Evolutionary conservation across 1,140 invertebrate species (phyloP), one percentile per base, ranked within the genome.

Genomic region (Ceratosolen fusciceps): DNA sequence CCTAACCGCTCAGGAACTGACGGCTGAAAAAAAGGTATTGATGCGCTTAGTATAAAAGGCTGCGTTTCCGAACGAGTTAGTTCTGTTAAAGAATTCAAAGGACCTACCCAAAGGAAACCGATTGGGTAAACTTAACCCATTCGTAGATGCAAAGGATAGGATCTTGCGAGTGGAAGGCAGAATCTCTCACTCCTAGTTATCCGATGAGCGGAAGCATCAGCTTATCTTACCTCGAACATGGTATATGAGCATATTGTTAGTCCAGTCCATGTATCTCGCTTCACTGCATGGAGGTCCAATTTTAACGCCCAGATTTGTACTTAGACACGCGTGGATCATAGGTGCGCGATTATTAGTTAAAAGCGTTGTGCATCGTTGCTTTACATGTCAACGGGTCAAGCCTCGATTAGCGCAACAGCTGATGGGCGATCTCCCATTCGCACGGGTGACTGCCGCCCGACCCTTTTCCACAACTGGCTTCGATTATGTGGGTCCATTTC

Each of bases 1-100:
- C 16, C 43, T 47, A 47, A 47, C 43, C 7, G 81, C 84, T 9
- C 82, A 74, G 16, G 72, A 85, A 14, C 86, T n/a, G 2, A 5
- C 0, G 49, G 24, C 8, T 3, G 47, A 43, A 16, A 2, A 19
- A 1, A 34, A 4, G 1, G 12, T 8, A 34, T 2, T 72, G 14
- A 54, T 72, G 3, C 7, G 10, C 1, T 8, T 72, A 14, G 24
- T 49, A 1, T 49, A 72, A 34, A 19, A 12, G 5, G 24, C 4
- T 2, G n/a, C 70, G 29, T 72, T 72, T 52, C 12, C 24, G 3
- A 54, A 21, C 9, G 49, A 54, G 34, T 31, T 72, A 12, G 34
- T 8, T 2, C 19, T 72, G 10, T 19, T 72, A 2, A 31, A 31
- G n/a, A 2, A n/a, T 2, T 43, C 24, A 16, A 72, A 72, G 34